phyloP scores from a whole-genome alignment of 2,797 vertebrate genomes.

The Gila robusta region DNA sequence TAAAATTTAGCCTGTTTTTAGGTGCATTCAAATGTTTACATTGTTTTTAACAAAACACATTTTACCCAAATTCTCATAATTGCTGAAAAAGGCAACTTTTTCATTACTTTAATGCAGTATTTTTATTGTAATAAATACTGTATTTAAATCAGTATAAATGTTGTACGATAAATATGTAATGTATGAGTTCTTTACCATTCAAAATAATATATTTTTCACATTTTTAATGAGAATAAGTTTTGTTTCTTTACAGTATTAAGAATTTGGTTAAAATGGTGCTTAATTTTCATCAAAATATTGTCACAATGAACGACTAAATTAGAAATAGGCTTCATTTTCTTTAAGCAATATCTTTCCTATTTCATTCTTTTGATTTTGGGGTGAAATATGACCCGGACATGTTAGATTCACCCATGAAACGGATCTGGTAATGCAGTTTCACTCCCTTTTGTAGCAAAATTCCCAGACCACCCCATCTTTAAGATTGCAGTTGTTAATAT shows the following conservation, averaged over 20 bases:
- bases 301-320: not conserved
- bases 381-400: not conserved
- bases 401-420: not conserved
- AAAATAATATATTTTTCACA: not conserved
- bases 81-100: not conserved
- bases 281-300: not conserved
- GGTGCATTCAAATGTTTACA: not conserved
- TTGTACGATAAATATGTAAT: not conserved
- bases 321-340: not conserved
- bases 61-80: not conserved
- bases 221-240: not conserved
- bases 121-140: not conserved
- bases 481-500: not conserved
- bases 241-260: not conserved
- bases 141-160: not conserved
- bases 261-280: not conserved
- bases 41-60: not conserved
- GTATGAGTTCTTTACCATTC: not conserved
- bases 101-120: slow-evolving; percentile 1
- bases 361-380: not conserved
- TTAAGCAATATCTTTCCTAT: slow-evolving; percentile 1
- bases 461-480: not conserved
- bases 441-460: not conserved
- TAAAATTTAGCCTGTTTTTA: not conserved
- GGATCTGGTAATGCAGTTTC: not conserved